Conservation (phyloP, 1,140 invertebrate genomes). For the Procambarus clarkii region DNA sequence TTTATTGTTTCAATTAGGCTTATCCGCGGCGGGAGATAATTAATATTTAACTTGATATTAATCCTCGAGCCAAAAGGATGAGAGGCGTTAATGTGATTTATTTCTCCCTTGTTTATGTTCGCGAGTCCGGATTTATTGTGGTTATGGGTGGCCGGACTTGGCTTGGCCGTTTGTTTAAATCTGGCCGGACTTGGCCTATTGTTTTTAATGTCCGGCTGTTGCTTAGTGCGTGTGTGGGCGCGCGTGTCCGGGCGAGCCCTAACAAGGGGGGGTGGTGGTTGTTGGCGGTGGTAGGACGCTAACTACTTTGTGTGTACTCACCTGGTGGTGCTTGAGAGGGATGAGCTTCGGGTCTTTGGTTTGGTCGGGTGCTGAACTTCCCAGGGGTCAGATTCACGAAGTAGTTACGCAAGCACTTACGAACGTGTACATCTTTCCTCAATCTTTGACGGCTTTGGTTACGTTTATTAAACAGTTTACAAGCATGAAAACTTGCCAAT, state of each 20-base stretch:
- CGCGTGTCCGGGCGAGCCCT: not conserved
- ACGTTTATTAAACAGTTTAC: too few relatives aligned
- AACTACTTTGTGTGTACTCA: not conserved
- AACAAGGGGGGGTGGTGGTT: not conserved
- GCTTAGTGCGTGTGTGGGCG: not conserved
- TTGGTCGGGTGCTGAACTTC: too few relatives aligned
- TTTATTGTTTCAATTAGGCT: conserved; percentile 9
- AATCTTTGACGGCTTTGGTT: too few relatives aligned
- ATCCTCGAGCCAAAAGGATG: not conserved
- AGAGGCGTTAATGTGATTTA: not conserved
- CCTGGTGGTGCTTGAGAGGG: not conserved
- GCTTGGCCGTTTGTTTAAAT: too few relatives aligned
- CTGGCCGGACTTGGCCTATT: too few relatives aligned
- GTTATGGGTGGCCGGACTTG: not conserved
- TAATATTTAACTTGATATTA: not conserved
- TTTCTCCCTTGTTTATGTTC: not conserved
- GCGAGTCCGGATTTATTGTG: not conserved
- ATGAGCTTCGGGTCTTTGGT: too few relatives aligned
- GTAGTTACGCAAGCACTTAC: too few relatives aligned
- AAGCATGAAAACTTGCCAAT: too few relatives aligned
- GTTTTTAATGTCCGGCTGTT: not conserved
- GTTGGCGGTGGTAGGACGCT: not conserved
- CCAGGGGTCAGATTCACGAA: too few relatives aligned
- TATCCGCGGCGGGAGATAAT: not conserved
- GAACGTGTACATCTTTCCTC: too few relatives aligned